These are phyloP conservation scores for Galeopterus variegatus DNA, from an alignment of 2,113 vertebrate species.

Conservation along the genomic window DNA sequence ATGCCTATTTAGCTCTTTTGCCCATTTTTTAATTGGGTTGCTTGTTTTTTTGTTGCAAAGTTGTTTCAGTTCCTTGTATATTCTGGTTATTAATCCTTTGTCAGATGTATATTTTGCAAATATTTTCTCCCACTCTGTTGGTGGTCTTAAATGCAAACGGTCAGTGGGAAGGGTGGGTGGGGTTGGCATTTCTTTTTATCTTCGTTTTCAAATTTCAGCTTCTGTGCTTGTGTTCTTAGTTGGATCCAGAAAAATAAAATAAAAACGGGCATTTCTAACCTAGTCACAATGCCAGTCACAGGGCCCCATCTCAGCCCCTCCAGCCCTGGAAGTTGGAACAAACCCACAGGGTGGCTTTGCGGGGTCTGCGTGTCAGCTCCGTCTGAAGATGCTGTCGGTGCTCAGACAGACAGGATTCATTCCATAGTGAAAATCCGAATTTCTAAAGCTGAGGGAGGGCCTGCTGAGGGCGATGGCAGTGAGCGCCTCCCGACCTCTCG, in stretches of 20 bases:
- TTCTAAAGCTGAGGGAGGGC: not conserved
- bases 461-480: rapidly evolving
- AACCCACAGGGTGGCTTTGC: not conserved
- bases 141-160: too few species aligned
- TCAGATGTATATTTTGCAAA: too few species aligned
- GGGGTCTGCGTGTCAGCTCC: not conserved
- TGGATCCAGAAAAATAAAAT: not conserved
- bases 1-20: too few species aligned
- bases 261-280: not conserved
- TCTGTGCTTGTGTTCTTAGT: not conserved
- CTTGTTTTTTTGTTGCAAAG: too few species aligned
- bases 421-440: not conserved
- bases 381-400: rapidly evolving
- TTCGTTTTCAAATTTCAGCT: conserved; percentile 5
- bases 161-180: too few species aligned
- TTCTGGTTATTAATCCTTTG: too few species aligned
- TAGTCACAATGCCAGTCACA: rapidly evolving
- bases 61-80: too few species aligned
- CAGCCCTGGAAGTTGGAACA: not conserved
- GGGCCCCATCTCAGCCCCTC: not conserved
- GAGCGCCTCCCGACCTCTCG: too few species aligned
- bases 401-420: not conserved
- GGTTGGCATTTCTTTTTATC: not conserved
- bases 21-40: too few species aligned
- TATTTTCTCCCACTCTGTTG: too few species aligned